Conservation (phyloP, 2,888 invertebrate species). For the Pachliopta kotzebuea region DNA sequence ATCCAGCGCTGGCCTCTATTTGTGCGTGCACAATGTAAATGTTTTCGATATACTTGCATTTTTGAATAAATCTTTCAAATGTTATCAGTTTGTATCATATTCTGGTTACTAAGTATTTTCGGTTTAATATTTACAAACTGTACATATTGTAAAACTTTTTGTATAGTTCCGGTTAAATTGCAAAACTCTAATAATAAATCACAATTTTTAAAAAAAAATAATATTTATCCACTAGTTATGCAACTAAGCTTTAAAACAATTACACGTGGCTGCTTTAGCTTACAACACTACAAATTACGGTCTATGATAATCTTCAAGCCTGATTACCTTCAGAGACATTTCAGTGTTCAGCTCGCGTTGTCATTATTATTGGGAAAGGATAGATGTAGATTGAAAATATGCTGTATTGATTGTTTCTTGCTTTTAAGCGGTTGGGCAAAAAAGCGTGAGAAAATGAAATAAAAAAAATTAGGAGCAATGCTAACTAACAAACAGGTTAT, state of each 20-base stretch:
- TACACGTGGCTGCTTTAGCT: not conserved
- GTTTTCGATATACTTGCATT: not conserved
- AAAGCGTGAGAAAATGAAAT: not conserved
- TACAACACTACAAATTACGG: not conserved
- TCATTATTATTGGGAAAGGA: not conserved
- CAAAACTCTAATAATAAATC: not conserved
- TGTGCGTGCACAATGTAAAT: not conserved
- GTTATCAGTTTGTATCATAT: not conserved
- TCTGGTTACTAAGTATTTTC: not conserved
- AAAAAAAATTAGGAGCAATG: not conserved
- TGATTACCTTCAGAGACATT: not conserved
- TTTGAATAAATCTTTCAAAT: not conserved
- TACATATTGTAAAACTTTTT: too few species aligned
- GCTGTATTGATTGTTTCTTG: not conserved
- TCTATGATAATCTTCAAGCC: not conserved
- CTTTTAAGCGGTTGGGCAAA: too few species aligned
- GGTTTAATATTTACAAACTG: too few species aligned
- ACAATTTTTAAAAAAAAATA: not conserved
- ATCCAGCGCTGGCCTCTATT: constrained; percentile 9
- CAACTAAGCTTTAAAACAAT: not conserved
- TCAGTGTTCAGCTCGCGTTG: not conserved
- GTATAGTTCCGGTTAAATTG: too few species aligned
- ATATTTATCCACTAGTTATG: not conserved
- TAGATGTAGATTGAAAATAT: not conserved
- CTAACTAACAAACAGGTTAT: not conserved